Conservation (phyloP, 2,888 invertebrate species). For the Ethmia dodecea region DNA sequence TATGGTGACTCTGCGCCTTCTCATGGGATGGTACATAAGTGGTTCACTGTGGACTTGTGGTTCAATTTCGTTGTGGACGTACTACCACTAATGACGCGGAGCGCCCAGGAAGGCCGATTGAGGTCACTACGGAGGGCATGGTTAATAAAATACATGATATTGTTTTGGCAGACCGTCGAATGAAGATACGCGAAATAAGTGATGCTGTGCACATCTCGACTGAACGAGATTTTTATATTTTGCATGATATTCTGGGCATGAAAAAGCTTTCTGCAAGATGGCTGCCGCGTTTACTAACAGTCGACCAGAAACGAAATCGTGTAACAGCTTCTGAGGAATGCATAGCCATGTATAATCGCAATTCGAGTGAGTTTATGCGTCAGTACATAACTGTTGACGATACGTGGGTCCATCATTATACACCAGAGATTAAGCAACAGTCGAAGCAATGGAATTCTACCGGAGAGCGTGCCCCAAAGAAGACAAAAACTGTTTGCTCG, state of each 20-base stretch:
- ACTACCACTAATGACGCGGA: conserved; percentile 1
- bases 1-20: conserved; percentile 1
- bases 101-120: not conserved
- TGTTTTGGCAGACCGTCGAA: conserved; percentile 6
- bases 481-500: conserved; percentile 4
- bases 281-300: not conserved
- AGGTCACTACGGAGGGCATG: not conserved
- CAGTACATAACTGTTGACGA: not conserved
- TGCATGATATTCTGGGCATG: not conserved
- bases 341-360: not conserved
- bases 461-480: conserved; percentile 9
- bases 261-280: not conserved
- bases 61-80: not conserved
- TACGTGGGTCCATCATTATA: not conserved
- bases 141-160: conserved; percentile 3
- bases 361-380: not conserved
- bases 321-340: not conserved
- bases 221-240: not conserved
- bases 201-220: conserved; percentile 1
- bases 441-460: conserved; percentile 8
- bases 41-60: no score
- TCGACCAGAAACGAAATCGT: not conserved
- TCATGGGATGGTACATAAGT: not conserved
- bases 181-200: conserved; percentile 4
- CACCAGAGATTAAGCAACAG: conserved; percentile 7